Evolutionary conservation across 2,797 vertebrate species (phyloP).

Genomic region (Threskiornis aethiopicus): DNA sequence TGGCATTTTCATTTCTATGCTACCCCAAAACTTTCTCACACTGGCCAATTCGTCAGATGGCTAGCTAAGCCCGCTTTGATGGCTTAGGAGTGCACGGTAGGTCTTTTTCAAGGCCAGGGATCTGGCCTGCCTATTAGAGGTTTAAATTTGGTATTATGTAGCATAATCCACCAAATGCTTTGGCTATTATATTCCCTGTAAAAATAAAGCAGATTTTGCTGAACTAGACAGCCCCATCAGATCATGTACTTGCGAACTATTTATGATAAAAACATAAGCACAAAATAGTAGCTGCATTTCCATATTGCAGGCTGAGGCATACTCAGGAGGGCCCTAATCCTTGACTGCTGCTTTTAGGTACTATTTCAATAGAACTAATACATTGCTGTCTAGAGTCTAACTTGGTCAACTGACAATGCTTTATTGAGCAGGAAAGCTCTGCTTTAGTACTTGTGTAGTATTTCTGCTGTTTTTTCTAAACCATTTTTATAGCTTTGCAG

Average conservation of each 20-base stretch:
- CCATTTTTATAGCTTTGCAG: not conserved
- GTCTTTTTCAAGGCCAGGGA: slow-evolving; percentile 14
- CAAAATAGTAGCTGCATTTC: not conserved
- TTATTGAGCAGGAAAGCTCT: not conserved
- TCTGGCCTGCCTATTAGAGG: not conserved
- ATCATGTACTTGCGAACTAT: not conserved
- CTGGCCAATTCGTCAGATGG: not conserved
- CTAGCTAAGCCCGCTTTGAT: not conserved
- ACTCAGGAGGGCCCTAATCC: not conserved
- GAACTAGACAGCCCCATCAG: not conserved
- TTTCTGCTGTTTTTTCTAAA: not conserved
- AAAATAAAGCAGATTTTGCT: slow-evolving; percentile 41
- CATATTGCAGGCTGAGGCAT: not conserved
- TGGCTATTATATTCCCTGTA: not conserved
- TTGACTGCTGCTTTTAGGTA: slow-evolving; percentile 7
- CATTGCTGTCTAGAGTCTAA: not conserved
- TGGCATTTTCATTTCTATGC: not conserved
- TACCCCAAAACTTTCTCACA: not conserved
- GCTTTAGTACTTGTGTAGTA: not conserved
- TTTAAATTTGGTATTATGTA: slow-evolving; percentile 34
- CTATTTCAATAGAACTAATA: not conserved
- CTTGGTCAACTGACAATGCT: not conserved
- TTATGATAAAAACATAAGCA: not conserved
- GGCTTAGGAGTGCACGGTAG: not conserved
- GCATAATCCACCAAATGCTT: slow-evolving; percentile 44